Percentiles rank a stretch among this genome's conserved stretches.
Conservation (phyloP, 2,797 vertebrate genomes). For the Psittacula echo region DNA sequence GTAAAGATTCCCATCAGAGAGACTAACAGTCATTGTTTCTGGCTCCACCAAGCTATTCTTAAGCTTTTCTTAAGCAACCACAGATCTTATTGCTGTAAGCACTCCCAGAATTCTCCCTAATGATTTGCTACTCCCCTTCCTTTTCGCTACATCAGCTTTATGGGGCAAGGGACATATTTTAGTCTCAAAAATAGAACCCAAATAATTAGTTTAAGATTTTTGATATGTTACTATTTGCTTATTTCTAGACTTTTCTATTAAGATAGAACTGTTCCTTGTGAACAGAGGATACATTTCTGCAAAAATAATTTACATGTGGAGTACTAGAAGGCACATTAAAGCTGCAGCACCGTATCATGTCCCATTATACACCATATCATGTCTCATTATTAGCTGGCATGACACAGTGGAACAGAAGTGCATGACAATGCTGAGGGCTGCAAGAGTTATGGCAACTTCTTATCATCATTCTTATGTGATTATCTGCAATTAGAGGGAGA, state of each 20-base stretch:
- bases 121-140: conserved; percentile 38
- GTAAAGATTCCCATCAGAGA: neutral
- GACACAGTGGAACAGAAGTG: neutral
- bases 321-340: neutral
- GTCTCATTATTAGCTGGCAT: neutral
- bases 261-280: neutral
- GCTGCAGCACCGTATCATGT: neutral
- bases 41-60: conserved; percentile 23
- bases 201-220: neutral
- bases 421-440: neutral
- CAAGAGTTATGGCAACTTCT: neutral
- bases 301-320: neutral
- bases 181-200: neutral
- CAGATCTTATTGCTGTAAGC: conserved; percentile 13
- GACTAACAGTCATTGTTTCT: conserved; percentile 33
- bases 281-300: neutral
- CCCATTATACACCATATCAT: neutral
- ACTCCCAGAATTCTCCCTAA: conserved; percentile 37
- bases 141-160: conserved; percentile 45
- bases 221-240: neutral
- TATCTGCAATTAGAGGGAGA: neutral
- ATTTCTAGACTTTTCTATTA: neutral
- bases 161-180: conserved; percentile 16
- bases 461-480: neutral
- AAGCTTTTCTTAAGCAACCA: conserved; percentile 46